A percentile compares a stretch with the other conserved stretches of the same genome.
These are phyloP conservation scores for Aethes cnicana DNA, from an alignment of 2,888 invertebrate species.

Conservation along the genomic window DNA sequence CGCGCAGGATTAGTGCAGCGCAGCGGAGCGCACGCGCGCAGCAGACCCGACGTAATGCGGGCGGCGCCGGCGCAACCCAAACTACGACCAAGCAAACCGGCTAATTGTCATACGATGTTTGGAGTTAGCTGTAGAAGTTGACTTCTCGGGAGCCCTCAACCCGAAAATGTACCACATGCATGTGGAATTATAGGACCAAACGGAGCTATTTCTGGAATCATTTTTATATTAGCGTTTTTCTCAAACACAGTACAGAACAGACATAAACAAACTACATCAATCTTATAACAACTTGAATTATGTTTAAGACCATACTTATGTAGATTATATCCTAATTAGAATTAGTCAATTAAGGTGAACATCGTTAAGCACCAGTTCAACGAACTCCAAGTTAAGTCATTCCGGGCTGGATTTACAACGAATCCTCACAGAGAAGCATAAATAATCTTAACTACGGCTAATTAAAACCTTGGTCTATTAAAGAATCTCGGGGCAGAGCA, in stretches of 20 bases:
- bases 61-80: slow-evolving; percentile 56
- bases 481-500: slow-evolving; percentile 46
- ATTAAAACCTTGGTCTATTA: slow-evolving; percentile 69
- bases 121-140: too few species aligned
- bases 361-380: slow-evolving; percentile 14
- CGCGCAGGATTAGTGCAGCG: slow-evolving; percentile 57
- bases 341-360: background rate
- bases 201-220: too few species aligned
- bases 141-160: too few species aligned
- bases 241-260: too few species aligned
- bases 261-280: too few species aligned
- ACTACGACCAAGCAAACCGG: slow-evolving; percentile 11
- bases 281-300: too few species aligned
- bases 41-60: slow-evolving; percentile 70
- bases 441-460: slow-evolving; percentile 46
- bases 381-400: slow-evolving; percentile 20
- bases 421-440: slow-evolving; percentile 36
- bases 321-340: too few species aligned
- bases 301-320: too few species aligned
- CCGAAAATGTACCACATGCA: too few species aligned
- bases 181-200: too few species aligned
- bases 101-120: background rate
- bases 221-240: too few species aligned
- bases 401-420: slow-evolving; percentile 26
- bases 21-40: slow-evolving; percentile 71